Base-by-base conservation (phyloP, 2,888 invertebrate genomes). In the Rapana venosa region DNA sequence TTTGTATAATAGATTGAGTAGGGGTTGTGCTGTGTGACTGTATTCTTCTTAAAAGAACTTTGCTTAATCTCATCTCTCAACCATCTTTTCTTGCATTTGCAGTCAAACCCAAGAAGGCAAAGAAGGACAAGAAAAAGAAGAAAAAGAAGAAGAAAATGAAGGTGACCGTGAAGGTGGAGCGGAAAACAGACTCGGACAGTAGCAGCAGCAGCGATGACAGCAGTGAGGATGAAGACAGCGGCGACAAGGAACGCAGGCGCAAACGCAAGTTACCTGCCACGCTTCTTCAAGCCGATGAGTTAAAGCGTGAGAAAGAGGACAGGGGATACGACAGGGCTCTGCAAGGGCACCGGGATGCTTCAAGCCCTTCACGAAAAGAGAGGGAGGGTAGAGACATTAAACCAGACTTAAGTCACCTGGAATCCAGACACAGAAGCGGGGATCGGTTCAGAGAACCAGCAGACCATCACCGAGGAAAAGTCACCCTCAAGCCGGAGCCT, bases 121-220 rank as follows among this genome's bases (percentile, higher is more conserved):
- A 90, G 56, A 87, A 91, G 81, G 92, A 92, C 86, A 91, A 92
- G 87, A 93, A 94, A 88, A 93, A 93, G 87, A 92, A 93, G 89
- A 93, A 93, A 90, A 92, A 93, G 86, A 93, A 94, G 91, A 94
- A 94, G 91, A 94, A 94, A 86, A 93, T 93, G 88, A 93, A 92
- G 89, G 85, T 88, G 35, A 89, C 88, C 20, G 88, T 83, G 35
- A 88, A 91, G 36, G 83, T 70, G 36, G 89, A 88, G 15, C 88
- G 36, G 35, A 36, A 56, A 35, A 88, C 90, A 13, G 90, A 47
- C 8, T 85, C 85, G 13, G 89, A 85, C 74, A 70, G 70, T 56
- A 88, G 88, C 70, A 88, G 84, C 79, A 47, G 47, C 77, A 56
- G 56, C 70, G 26, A 35, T 1, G 8, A 8, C n/a, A 32, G 61